phyloP scores from a whole-genome alignment of 2,797 vertebrate genomes.

The Pseudochaenichthys georgianus region DNA sequence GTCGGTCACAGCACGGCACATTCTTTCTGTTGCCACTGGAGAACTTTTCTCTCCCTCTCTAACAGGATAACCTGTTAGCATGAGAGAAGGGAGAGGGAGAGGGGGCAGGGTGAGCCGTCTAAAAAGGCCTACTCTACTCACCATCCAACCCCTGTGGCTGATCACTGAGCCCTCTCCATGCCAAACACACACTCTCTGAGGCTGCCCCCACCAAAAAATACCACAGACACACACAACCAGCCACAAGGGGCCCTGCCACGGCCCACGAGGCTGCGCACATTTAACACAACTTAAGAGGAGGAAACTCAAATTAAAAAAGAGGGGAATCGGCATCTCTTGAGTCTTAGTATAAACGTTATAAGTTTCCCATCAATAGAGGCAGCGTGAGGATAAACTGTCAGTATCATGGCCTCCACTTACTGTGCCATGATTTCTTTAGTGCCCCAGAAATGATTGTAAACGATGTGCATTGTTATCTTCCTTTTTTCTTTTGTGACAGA shows the following conservation, averaged over 20 bases:
- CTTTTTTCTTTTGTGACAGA: slow-evolving; percentile 72
- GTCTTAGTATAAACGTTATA: slow-evolving; percentile 11
- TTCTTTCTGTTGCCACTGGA: slow-evolving; percentile 87
- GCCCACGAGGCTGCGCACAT: slow-evolving; percentile 22
- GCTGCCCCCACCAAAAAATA: slow-evolving; percentile 41
- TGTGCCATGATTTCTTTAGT: slow-evolving; percentile 42
- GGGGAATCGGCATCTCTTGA: not conserved
- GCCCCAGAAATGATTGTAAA: slow-evolving; percentile 68
- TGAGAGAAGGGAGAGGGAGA: slow-evolving; percentile 29
- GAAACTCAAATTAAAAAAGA: slow-evolving; percentile 24
- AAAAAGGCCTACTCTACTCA: slow-evolving; percentile 77
- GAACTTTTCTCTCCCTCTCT: slow-evolving; percentile 80
- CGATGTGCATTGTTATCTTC: slow-evolving; percentile 72
- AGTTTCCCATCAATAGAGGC: slow-evolving; percentile 19
- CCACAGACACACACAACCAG: slow-evolving; percentile 57
- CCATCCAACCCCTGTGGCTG: slow-evolving; percentile 74
- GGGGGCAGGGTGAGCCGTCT: slow-evolving; percentile 59
- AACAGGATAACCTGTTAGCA: slow-evolving; percentile 81
- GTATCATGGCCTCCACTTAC: slow-evolving; percentile 6
- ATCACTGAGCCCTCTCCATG: slow-evolving; percentile 70
- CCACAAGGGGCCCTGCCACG: slow-evolving; percentile 51
- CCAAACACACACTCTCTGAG: slow-evolving; percentile 63
- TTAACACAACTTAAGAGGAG: slow-evolving; percentile 8
- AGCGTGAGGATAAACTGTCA: not conserved
- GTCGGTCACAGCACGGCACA: slow-evolving; percentile 80